A percentile compares a stretch with the other conserved stretches of the same genome.
phyloP scores from a whole-genome alignment of 2,113 vertebrate genomes.

The Grus americana region DNA sequence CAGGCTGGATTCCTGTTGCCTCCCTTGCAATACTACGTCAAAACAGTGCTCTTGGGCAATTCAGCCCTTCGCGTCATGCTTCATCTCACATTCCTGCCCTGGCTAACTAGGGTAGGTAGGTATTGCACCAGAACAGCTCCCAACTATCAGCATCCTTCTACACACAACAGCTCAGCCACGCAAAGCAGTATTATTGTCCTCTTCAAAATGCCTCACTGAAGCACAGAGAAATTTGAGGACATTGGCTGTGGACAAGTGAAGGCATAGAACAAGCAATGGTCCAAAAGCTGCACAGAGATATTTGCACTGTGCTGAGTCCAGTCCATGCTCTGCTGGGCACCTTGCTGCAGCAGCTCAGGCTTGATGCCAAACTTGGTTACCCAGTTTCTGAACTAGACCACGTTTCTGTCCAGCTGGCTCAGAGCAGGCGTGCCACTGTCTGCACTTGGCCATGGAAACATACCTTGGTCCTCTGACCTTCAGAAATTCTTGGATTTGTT shows the following conservation, averaged over 20 bases:
- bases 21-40: neutral
- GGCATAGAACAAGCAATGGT: neutral
- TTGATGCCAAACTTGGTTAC: neutral
- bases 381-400: neutral
- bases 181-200: neutral
- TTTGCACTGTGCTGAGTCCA: neutral
- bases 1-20: neutral
- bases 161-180: neutral
- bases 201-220: neutral
- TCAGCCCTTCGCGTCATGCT: neutral
- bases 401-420: neutral
- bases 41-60: neutral
- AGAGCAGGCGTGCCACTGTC: neutral
- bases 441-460: neutral
- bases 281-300: neutral
- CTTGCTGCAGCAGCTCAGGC: neutral
- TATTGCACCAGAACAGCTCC: neutral
- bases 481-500: neutral
- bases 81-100: neutral
- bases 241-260: neutral
- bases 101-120: neutral
- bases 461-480: neutral
- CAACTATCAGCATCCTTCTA: neutral
- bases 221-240: neutral
- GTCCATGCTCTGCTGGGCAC: neutral